Evolutionary conservation across 2,797 vertebrate species (phyloP).

Genomic region (Sylvia borin): DNA sequence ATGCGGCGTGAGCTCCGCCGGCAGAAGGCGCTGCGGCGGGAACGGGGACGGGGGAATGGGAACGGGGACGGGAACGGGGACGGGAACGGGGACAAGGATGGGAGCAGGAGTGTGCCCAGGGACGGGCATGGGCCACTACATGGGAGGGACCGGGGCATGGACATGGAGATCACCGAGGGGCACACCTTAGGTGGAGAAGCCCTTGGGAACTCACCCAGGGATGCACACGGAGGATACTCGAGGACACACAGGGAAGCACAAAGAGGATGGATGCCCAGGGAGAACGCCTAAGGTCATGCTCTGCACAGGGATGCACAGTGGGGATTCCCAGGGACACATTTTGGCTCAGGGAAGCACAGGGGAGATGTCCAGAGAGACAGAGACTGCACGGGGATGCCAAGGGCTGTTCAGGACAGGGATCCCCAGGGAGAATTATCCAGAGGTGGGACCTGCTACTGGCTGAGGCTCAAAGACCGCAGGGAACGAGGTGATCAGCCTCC

Average conservation of each 20-base stretch:
- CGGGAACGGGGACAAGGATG: neutral
- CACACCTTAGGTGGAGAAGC: neutral
- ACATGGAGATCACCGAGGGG: neutral
- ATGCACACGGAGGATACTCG: neutral
- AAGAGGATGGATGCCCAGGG: neutral
- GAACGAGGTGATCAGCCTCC: neutral
- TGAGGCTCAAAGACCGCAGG: neutral
- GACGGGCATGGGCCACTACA: neutral
- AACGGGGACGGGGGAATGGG: too few species aligned
- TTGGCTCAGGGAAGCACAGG: neutral
- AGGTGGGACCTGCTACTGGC: neutral
- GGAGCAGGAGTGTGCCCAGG: neutral
- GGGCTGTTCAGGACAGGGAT: neutral
- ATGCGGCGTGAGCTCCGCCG: neutral
- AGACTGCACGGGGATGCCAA: neutral
- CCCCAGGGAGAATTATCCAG: neutral
- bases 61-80: too few species aligned
- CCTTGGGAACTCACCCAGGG: neutral
- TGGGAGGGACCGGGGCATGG: fast-evolving
- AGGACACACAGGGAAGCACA: too few species aligned
- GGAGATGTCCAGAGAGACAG: neutral
- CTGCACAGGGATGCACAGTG: neutral
- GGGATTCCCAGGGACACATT: neutral
- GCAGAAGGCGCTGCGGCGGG: neutral
- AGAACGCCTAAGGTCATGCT: neutral